Base-by-base conservation (phyloP, 2,888 invertebrate species). In the Heliconius ethilla region DNA sequence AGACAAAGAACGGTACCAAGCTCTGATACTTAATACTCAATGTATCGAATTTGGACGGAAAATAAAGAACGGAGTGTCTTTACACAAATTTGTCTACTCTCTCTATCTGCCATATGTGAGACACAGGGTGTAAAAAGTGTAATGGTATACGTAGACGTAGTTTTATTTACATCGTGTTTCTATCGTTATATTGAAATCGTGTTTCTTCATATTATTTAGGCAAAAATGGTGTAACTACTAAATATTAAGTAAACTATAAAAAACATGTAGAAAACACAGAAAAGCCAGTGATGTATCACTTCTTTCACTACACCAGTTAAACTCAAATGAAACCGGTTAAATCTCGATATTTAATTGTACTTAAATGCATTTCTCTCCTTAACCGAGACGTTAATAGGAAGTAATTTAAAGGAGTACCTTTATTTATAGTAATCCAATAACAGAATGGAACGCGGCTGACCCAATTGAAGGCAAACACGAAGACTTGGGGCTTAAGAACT, bases 341-440 rank as follows among this genome's bases (percentile, higher is more conserved):
- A 78, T 65, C 63, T 78, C 37, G 33, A 75, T 51, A 70, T 62
- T 37, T 7, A 75, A 70, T 51, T 22, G 25, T 27, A 70, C 10
- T 37, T 70, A 75, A 27, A 74, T 63, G 37, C 63, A 63, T 77
- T 51, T 25, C 70, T 63, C 45, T 63, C 69, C 45, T 29, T 40
- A 74, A 65, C 45, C 70, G 27, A 18, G 27, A 75, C 74, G 33
- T 62, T 75, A 78, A 75, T 75, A 79, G 79, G 70, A 70, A 79
- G 63, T 76, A 76, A 78, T 78, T 80, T 75, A 72, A 78, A 76
- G 78, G 67, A 75, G 79, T 77, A 75, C 77, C 67, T 75, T 73
- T 79, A 79, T 80, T 80, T 79, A 80, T 79, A 75, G 80, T 80
- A 80, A 80, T 79, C 79, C 80, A 79, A 80, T 80, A 79, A 77